Base-by-base conservation (phyloP, 2,888 invertebrate species). In the Heliothis peltigera region DNA sequence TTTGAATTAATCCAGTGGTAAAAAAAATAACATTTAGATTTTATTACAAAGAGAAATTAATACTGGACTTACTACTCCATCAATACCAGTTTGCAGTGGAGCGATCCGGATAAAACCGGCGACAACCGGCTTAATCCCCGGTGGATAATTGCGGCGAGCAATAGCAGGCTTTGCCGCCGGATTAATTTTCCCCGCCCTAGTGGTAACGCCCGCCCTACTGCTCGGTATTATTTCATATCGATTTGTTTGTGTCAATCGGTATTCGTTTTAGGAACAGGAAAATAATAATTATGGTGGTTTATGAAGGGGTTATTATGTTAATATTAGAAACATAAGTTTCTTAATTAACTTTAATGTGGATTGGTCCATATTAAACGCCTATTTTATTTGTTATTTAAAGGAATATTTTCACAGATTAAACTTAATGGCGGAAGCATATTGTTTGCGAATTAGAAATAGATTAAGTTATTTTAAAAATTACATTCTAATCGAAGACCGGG, bases 141-240 rank as follows among this genome's bases (percentile, higher is more conserved):
- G 58, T 60, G 79, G 90, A 91, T 91, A 91, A 92, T 91, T 92
- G 88, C 90, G 84, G 79, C 75, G 65, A 73, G 83, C 86, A 88
- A 86, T 88, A 86, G 83, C 81, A 68, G 79, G 85, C 86, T 90
- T 88, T 87, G 83, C 75, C 80, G 83, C 75, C 85, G 86, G 91
- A 90, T 91, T 91, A 91, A 85, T 85, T 85, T 87, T 84, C 82
- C 83, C 85, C 84, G 85, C 87, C 87, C 86, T 81, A 81, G 77
- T 81, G 79, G 46, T 75, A 62, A 61, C 60, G 69, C 81, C 82
- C 79, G 81, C 84, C 81, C 82, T 77, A 80, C 59, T 77, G 48
- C 42, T 17, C 28, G 49, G 66, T 76, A 68, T 78, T 71, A 79
- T 68, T 64, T 56, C 51, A 48, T 58, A 74, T 80, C 76, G 62